Evolutionary conservation across 2,888 invertebrate species (phyloP).

Genomic region (Apodemia duryi): DNA sequence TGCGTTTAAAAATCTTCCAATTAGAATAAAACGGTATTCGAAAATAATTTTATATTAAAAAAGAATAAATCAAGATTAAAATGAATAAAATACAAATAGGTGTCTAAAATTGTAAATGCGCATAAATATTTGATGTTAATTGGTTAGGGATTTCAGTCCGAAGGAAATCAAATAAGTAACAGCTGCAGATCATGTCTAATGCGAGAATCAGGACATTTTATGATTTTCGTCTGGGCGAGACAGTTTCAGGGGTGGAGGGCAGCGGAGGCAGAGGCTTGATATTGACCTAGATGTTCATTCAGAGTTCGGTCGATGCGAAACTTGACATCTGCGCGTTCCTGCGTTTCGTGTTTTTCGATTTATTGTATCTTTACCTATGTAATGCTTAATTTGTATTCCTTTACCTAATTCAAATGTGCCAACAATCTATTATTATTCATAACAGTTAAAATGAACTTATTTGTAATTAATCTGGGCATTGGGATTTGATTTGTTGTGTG

Average conservation of each 20-base stretch:
- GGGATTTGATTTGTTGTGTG: conserved; percentile 52
- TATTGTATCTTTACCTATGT: conserved; percentile 53
- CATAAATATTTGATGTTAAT: not conserved
- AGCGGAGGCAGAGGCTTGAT: conserved; percentile 66
- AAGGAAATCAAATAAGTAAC: conserved; percentile 3
- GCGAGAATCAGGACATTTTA: conserved; percentile 43
- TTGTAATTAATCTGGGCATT: conserved; percentile 22
- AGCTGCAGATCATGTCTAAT: conserved; percentile 27
- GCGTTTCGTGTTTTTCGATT: conserved; percentile 69
- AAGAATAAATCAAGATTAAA: too few relatives aligned
- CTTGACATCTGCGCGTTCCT: conserved; percentile 78
- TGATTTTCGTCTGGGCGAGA: conserved; percentile 56
- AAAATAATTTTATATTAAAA: too few relatives aligned
- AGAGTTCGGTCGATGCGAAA: conserved; percentile 79
- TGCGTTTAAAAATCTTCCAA: too few relatives aligned
- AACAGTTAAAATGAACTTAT: conserved; percentile 22
- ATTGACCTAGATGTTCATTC: conserved; percentile 80
- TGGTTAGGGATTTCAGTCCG: not conserved
- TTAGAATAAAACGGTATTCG: too few relatives aligned
- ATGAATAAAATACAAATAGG: not conserved
- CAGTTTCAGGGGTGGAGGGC: conserved; percentile 49
- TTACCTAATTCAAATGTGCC: conserved; percentile 31
- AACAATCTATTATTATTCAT: conserved; percentile 17
- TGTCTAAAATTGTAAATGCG: not conserved
- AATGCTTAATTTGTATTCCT: conserved; percentile 43